Evolutionary conservation across 2,888 invertebrate genomes (phyloP), one percentile per base, ranked within the genome.

Genomic region (Cinara cedri): DNA sequence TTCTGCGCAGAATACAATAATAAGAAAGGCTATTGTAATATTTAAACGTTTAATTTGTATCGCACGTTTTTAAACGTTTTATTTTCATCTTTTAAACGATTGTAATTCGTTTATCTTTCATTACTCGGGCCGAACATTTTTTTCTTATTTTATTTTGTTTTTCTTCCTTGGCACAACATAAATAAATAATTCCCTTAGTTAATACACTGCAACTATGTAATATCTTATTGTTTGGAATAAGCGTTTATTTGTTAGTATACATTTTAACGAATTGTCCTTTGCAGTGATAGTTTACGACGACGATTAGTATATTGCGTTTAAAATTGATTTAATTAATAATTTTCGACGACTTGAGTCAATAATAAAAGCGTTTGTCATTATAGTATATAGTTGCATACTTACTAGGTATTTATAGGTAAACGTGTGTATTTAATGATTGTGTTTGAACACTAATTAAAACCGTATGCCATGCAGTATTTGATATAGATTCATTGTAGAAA

Each of bases 401-500:
- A n/a, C n/a, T n/a, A n/a, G n/a, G n/a, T n/a, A n/a, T n/a, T n/a
- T n/a, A n/a, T n/a, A n/a, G n/a, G n/a, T n/a, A 34, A 34, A 34
- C 34, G 34, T 34, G 34, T 6, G 34, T 34, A 34, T 3, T 34
- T 4, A 34, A 14, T 34, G 1, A 13, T 34, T 34, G 51, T 34
- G 9, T 11, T 54, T 42, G 54, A 70, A 34, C 1, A 46, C n/a
- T n/a, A 44, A 46, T 72, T 26, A 60, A 72, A 72, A 72, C 19
- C 1, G 24, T 60, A 72, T 19, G 60, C 8, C 26, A n/a, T 60
- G 46, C 13, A 11, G 46, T 9, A 11, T 72, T 60, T 60, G 72
- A 72, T 72, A 60, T 72, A 26, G 60, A 60, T 60, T 46, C 21
- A 34, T 46, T 0, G 14, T 26, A 57, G 71, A 60, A 72, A 60